Base-by-base conservation (phyloP, 1,140 invertebrate species). In the Pseudobourletiella spinata region DNA sequence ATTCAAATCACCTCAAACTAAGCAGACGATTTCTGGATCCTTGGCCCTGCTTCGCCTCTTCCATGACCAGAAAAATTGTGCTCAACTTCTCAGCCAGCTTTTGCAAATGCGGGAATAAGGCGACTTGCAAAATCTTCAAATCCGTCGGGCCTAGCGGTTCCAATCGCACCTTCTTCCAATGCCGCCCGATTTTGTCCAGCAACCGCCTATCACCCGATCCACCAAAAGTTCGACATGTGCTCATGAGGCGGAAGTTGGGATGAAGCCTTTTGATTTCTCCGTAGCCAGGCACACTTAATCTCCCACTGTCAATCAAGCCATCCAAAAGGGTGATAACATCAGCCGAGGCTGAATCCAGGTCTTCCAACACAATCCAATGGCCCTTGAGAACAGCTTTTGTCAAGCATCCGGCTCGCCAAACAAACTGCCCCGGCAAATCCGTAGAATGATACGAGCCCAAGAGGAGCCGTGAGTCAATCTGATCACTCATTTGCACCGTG, bases 381-480 rank as follows among this genome's bases (percentile, higher is more conserved):
- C 66, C 60, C 65, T 69, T 86, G 2, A 69, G 43, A 18, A 69
- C 52, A 28, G 67, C 87, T 78, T 87, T 83, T 4, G 91, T 91
- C 25, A 97, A 74, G 56, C 91, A 84, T 43, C 96, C 96, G 6
- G 95, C 86, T 69, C 89, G 83, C 95, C 95, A 99, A 28, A 94
- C 75, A 79, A 99, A 99, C 77, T 99, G 91, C 35, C 95, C 95
- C 3, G 95, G 95, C 32, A 95, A 81, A 73, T 98, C 93, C 0
- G 95, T 96, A 74, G 95, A 98, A 67, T 86, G 81, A 77, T 99
- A 98, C 26, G 89, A 89, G 4, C 96, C 96, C 14, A 99, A 75
- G 16, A 99, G 74, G 79, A 93, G 88, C 78, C 95, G 92, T 52
- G 91, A 89, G 74, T 99, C 96, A n/a, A 92, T 95, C 76, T 99